Percentiles rank a stretch among this genome's conserved stretches.
These are phyloP conservation scores for Cyprinodon variegatus DNA, from an alignment of 2,113 vertebrate genomes.

Conservation along the genomic window DNA sequence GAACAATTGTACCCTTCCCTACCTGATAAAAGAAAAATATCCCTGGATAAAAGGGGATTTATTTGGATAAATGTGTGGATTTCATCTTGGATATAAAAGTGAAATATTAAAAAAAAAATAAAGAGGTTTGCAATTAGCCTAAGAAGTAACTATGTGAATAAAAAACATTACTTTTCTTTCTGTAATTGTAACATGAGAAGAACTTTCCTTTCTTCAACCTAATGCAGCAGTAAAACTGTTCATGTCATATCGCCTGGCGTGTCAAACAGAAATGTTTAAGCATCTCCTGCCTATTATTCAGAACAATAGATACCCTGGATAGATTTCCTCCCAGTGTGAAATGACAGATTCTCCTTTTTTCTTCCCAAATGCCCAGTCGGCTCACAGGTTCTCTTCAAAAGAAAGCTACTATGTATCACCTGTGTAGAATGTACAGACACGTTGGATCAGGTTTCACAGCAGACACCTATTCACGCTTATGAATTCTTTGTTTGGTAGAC, in stretches of 20 bases:
- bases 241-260: conserved; percentile 67
- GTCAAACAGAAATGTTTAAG: conserved; percentile 77
- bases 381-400: conserved; percentile 69
- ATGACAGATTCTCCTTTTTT: conserved; percentile 73
- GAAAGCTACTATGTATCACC: conserved; percentile 67
- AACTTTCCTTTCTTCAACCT: conserved; percentile 59
- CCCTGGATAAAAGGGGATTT: too few species aligned
- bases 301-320: conserved; percentile 68
- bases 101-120: conserved; percentile 7
- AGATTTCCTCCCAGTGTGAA: conserved; percentile 72
- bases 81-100: neutral
- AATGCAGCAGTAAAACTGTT: conserved; percentile 69
- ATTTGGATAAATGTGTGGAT: too few species aligned
- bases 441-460: conserved; percentile 72
- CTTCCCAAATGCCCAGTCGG: conserved; percentile 64
- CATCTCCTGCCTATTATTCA: conserved; percentile 68
- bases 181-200: conserved; percentile 55
- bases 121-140: neutral
- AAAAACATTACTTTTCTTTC: conserved; percentile 31
- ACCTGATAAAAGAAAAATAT: too few species aligned
- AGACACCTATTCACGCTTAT: conserved; percentile 73
- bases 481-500: conserved; percentile 71
- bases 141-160: conserved; percentile 1
- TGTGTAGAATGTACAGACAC: conserved; percentile 69
- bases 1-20: too few species aligned